Percentiles rank a stretch among this genome's conserved stretches.
phyloP scores from a whole-genome alignment of 2,113 vertebrate genomes.

The Andinoacara biseriatus region DNA sequence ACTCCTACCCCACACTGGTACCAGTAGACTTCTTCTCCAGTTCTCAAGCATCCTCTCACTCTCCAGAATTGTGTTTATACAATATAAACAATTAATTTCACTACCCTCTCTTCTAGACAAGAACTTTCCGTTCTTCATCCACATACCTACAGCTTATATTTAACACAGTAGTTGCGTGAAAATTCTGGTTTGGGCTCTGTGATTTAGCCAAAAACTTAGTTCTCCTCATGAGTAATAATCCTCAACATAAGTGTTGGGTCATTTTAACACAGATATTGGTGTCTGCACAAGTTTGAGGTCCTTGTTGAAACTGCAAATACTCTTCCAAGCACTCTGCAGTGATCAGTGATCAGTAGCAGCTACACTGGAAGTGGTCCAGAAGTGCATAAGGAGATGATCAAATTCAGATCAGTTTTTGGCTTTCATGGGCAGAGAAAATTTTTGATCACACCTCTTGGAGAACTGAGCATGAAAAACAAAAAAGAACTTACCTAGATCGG shows the following conservation, averaged over 20 bases:
- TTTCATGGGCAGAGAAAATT: too few species aligned
- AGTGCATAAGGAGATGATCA: neutral
- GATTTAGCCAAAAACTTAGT: neutral
- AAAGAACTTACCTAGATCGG: conserved; percentile 49
- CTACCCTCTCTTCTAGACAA: neutral
- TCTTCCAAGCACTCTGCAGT: neutral
- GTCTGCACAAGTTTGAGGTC: neutral
- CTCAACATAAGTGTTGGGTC: neutral
- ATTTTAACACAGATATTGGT: neutral
- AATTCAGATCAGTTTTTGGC: neutral
- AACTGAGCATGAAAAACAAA: neutral
- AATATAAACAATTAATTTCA: neutral
- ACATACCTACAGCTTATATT: neutral
- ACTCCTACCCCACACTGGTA: too few species aligned
- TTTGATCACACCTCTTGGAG: neutral
- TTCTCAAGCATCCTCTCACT: neutral
- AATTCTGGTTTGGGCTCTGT: neutral
- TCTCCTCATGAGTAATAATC: neutral
- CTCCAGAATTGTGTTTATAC: neutral
- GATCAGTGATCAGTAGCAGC: too few species aligned
- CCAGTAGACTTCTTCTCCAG: neutral
- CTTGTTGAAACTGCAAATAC: neutral
- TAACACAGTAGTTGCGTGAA: neutral
- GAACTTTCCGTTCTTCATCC: neutral
- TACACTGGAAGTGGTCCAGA: neutral